phyloP scores from a whole-genome alignment of 1,140 invertebrate species.

The Drosophila baimaii region DNA sequence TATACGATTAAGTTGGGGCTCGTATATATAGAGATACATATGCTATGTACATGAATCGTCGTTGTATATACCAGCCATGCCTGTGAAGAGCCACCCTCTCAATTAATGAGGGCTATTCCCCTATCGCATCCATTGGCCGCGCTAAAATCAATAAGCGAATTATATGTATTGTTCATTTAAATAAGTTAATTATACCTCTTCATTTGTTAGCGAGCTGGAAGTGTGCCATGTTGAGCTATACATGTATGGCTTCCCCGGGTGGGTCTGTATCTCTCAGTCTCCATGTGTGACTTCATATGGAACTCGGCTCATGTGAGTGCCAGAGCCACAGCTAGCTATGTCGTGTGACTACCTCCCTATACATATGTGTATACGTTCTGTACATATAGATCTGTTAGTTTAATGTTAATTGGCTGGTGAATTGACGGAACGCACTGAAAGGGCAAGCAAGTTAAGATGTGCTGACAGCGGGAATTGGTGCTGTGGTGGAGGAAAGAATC shows the following conservation, averaged over 20 bases:
- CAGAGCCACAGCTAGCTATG: constrained; percentile 12
- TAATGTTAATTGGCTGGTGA: constrained; percentile 69
- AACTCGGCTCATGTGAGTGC: constrained; percentile 32
- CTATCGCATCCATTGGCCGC: constrained; percentile 2
- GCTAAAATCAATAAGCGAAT: constrained; percentile 27
- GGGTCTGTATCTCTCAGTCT: not conserved
- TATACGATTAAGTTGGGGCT: constrained; percentile 47
- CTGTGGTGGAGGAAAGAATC: not conserved
- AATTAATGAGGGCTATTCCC: constrained; percentile 4
- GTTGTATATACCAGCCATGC: not conserved
- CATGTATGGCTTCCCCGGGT: constrained; percentile 34
- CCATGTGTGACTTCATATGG: constrained; percentile 35
- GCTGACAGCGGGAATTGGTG: constrained; percentile 10
- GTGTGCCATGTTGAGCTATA: constrained; percentile 28
- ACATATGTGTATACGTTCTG: not conserved
- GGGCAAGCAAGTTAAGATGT: constrained; percentile 29
- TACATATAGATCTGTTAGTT: constrained; percentile 44
- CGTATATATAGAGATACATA: not conserved
- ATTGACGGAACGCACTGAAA: constrained; percentile 41
- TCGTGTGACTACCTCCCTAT: constrained; percentile 16
- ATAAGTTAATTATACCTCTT: constrained; percentile 25
- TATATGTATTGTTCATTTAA: constrained; percentile 10
- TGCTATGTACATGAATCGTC: not conserved
- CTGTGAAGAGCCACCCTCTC: not conserved
- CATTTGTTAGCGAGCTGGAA: constrained; percentile 3